phyloP scores from a whole-genome alignment of 2,888 invertebrate genomes.

The Scaptomyza cyrtandrae region DNA sequence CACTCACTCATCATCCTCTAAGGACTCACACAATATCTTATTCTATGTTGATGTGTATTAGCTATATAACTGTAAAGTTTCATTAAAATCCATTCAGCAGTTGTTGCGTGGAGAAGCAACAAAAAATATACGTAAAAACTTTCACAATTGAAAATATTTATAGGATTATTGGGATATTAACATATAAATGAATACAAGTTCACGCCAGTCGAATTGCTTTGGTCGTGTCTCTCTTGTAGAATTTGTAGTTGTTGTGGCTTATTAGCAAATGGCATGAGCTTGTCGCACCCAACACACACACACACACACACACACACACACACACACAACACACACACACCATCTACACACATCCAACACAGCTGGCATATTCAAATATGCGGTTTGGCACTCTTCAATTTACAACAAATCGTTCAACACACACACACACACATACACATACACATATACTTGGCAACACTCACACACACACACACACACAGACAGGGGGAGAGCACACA shows the following conservation, averaged over 20 bases:
- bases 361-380: slow-evolving; percentile 72
- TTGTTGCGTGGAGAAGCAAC: too few relatives aligned
- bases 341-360: slow-evolving; percentile 1
- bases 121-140: too few relatives aligned
- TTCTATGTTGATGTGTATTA: too few relatives aligned
- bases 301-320: too few relatives aligned
- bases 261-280: slow-evolving; percentile 45
- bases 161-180: too few relatives aligned
- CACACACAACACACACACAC: slow-evolving; percentile 9
- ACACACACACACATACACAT: slow-evolving; percentile 35
- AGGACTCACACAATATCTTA: too few relatives aligned
- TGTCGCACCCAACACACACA: slow-evolving; percentile 20
- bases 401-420: slow-evolving; percentile 69
- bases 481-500: slow-evolving; percentile 13
- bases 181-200: too few relatives aligned
- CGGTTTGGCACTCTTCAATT: slow-evolving; percentile 78
- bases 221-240: slow-evolving; percentile 1
- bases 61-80: too few relatives aligned
- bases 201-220: neutral
- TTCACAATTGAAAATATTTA: too few relatives aligned
- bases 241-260: slow-evolving; percentile 44
- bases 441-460: slow-evolving; percentile 10
- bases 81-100: too few relatives aligned
- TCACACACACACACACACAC: slow-evolving; percentile 37
- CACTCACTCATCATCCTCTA: too few relatives aligned